Percentiles rank a stretch among this genome's conserved stretches.
Conservation (phyloP, 2,797 vertebrate genomes). For the Aphelocoma californica region DNA sequence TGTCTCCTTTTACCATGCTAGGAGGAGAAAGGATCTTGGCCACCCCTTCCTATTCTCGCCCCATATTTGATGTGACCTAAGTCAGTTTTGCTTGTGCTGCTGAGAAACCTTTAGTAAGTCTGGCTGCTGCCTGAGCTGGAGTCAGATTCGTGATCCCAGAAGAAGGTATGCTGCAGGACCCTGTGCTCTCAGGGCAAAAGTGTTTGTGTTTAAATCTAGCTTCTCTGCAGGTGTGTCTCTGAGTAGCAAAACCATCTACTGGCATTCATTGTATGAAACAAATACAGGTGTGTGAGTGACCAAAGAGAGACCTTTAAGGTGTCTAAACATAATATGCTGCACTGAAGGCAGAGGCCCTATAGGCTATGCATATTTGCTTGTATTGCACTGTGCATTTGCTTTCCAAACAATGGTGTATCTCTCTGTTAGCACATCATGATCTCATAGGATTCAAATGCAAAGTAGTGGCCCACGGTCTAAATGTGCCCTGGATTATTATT, state of each 20-base stretch:
- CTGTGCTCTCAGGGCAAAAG: not conserved
- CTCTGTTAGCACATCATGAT: not conserved
- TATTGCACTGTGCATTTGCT: not conserved
- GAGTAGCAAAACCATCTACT: not conserved
- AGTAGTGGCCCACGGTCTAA: not conserved
- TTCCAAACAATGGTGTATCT: not conserved
- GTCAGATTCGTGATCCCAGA: not conserved
- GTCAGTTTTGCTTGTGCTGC: not conserved
- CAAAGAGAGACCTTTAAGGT: not conserved
- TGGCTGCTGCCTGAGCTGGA: not conserved
- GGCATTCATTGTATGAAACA: not conserved
- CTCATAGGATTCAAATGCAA: constrained; percentile 21
- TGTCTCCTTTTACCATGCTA: not conserved
- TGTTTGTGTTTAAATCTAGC: not conserved
- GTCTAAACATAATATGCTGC: not conserved
- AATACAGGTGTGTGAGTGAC: not conserved
- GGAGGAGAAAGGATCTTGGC: not conserved
- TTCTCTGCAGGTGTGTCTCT: not conserved
- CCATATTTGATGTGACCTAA: not conserved
- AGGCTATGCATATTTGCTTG: not conserved
- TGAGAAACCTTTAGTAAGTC: not conserved
- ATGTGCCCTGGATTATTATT: constrained; percentile 12
- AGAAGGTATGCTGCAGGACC: not conserved
- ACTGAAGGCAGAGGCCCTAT: not conserved
- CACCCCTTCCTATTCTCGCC: not conserved